Conservation (phyloP, 1,140 invertebrate genomes). For the Brachionus rotundiformis region DNA sequence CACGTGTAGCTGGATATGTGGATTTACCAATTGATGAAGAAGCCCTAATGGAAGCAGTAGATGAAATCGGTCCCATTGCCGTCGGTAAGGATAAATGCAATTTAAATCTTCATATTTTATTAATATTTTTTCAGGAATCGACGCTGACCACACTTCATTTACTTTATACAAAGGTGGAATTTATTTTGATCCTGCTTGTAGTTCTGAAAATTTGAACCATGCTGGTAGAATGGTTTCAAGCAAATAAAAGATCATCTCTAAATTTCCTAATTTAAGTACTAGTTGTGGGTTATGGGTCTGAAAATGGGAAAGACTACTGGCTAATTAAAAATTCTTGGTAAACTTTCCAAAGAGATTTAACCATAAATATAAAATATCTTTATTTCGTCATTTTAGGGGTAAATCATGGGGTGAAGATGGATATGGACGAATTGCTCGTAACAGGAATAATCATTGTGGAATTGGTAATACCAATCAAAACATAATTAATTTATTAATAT, state of each 20-base stretch:
- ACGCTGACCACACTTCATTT: conserved; percentile 37
- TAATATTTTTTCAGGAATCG: neutral
- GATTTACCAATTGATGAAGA: conserved; percentile 39
- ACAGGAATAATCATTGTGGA: conserved; percentile 82
- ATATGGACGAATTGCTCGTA: conserved; percentile 84
- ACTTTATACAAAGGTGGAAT: conserved; percentile 70
- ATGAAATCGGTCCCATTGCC: conserved; percentile 36
- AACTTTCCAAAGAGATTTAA: too few species aligned
- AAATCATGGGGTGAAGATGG: conserved; percentile 78
- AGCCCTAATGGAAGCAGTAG: conserved; percentile 40
- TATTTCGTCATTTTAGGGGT: too few species aligned
- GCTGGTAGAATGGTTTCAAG: conserved; percentile 69
- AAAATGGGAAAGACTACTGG: conserved; percentile 72
- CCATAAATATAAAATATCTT: too few species aligned
- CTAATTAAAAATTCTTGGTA: conserved; percentile 52
- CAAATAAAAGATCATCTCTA: neutral
- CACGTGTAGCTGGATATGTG: neutral
- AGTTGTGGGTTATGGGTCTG: conserved; percentile 83
- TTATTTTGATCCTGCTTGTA: conserved; percentile 82
- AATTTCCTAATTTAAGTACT: neutral
- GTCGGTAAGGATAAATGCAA: conserved; percentile 27
- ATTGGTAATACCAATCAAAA: conserved; percentile 69
- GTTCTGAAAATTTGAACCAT: conserved; percentile 76
- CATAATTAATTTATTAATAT: neutral
- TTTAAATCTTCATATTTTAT: neutral